Base-by-base conservation (phyloP, 2,113 vertebrate species). In the Hydrochoerus hydrochaeris region DNA sequence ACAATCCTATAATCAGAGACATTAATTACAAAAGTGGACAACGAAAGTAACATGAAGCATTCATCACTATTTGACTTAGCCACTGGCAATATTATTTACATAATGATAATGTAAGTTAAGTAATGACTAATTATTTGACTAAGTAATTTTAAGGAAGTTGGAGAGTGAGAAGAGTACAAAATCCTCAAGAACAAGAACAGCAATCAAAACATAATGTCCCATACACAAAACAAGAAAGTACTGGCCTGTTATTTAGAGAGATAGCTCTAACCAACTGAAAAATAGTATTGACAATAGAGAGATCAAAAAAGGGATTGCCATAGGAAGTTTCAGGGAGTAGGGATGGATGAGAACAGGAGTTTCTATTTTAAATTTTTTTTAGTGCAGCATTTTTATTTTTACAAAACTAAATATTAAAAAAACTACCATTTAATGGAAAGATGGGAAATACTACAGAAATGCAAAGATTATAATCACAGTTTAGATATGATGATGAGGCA, bases 61-160 rank as follows among this genome's bases (percentile, higher is more conserved):
- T 58, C 80, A 75, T 62, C 19, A 88, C 30, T 62, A 60, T 91
- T 88, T 89, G 63, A 88, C 13, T 96, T 80, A 85, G 54, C 9
- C 17, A 35, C 19, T 26, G 73, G 80, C 38, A 91, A 46, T 80
- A 88, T 49, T 93, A 35, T 82, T 86, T 89, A 89, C 5, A 69
- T 69, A 95, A 84, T 71, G 28, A 44, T 80, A 63, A 94, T 81
- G 49, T 52, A 52, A 52, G 20, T 81, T 81, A 38, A 85, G 60
- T 44, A 78, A 38, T 94, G 46, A 84, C 7, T 77, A 92, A 35
- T 85, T 8, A 46, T 30, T 75, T 87, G 90, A n/a, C 52, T 32
- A 90, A 87, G 67, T 41, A 90, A 87, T 67, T 89, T 65, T 52
- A 85, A 91, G 69, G 57, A 1, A 44, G 28, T 38, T 60, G n/a